Conservation (phyloP, 2,888 invertebrate species). For the Zaprionus bogoriensis region DNA sequence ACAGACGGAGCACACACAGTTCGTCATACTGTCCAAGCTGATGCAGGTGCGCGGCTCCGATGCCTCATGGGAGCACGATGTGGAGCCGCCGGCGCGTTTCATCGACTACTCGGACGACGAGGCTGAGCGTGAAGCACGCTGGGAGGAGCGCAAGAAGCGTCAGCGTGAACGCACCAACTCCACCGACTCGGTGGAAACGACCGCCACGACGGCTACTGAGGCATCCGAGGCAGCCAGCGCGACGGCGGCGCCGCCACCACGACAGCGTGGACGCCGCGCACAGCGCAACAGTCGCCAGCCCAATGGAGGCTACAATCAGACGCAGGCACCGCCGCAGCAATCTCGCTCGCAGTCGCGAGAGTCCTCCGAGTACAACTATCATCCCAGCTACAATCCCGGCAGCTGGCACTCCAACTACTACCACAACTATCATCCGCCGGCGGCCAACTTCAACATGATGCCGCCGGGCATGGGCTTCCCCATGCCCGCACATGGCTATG, state of each 20-base stretch:
- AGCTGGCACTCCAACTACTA: conserved; percentile 81
- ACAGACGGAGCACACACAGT: conserved; percentile 88
- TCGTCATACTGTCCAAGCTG: conserved; percentile 89
- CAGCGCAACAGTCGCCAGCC: conserved; percentile 39
- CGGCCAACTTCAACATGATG: conserved; percentile 61
- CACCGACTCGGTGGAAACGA: conserved; percentile 53
- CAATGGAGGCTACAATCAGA: conserved; percentile 13
- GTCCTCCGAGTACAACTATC: conserved; percentile 55
- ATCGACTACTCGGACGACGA: conserved; percentile 95
- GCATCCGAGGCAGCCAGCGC: conserved; percentile 7
- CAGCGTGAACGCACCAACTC: conserved; percentile 62
- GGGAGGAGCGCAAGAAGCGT: conserved; percentile 78
- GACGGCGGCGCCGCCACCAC: conserved; percentile 25
- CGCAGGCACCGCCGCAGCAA: conserved; percentile 9
- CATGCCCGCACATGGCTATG: conserved; percentile 51
- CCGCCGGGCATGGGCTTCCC: conserved; percentile 52
- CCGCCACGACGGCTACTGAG: conserved; percentile 28
- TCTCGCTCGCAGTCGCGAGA: conserved; percentile 36
- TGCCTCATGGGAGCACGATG: conserved; percentile 93
- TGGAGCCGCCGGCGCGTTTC: conserved; percentile 89
- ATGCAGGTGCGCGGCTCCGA: conserved; percentile 92
- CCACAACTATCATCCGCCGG: conserved; percentile 62
- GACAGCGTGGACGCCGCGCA: conserved; percentile 50
- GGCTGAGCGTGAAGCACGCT: conserved; percentile 86
- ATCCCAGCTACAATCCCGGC: conserved; percentile 71